Base-by-base conservation (phyloP, 2,888 invertebrate genomes). In the Drosophila tripunctata region DNA sequence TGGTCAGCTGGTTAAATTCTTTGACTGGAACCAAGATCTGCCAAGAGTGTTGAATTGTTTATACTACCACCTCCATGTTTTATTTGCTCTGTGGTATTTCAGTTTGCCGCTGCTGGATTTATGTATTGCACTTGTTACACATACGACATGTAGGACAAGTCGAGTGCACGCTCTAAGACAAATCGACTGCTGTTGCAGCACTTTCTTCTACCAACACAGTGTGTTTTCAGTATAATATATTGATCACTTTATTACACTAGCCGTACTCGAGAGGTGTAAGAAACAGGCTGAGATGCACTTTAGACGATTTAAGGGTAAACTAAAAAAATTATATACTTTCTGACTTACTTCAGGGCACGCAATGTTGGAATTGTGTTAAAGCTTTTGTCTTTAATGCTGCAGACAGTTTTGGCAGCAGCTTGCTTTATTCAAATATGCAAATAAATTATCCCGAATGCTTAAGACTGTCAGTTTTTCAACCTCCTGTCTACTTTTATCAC, bases 81-180 rank as follows among this genome's bases (percentile, higher is more conserved):
- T 68, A 60, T 70, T 74, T 77, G 54, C 62, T 55, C 69, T 75
- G 77, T 47, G 82, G 82, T 55, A 41, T 38, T 36, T 51, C 43
- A 31, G 57, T 55, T 72, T 62, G 47, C 72, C 56, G 48, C 72
- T 58, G 48, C 62, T 41, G 43, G 55, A 80, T 84, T 80, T 80
- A 80, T 80, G 78, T 67, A 78, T 56, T 58, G 51, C 78, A 80
- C 78, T 80, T 81, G 79, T 77, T 77, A 83, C 84, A 67, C 81
- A 83, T 77, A 78, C 79, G 84, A 80, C 74, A 77, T 65, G 81
- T 56, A 61, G 78, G 55, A 66, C 71, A 60, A 71, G 63, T 51
- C 71, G 62, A 71, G 63, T 51, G 62, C 64, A 55, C 22, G 48
- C 55, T 50, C 68, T 35, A 77, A 80, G 79, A 83, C 75, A 83